Percentiles rank a stretch among this genome's conserved stretches.
phyloP scores from a whole-genome alignment of 1,140 invertebrate species.

The Himalopsyche phryganea region DNA sequence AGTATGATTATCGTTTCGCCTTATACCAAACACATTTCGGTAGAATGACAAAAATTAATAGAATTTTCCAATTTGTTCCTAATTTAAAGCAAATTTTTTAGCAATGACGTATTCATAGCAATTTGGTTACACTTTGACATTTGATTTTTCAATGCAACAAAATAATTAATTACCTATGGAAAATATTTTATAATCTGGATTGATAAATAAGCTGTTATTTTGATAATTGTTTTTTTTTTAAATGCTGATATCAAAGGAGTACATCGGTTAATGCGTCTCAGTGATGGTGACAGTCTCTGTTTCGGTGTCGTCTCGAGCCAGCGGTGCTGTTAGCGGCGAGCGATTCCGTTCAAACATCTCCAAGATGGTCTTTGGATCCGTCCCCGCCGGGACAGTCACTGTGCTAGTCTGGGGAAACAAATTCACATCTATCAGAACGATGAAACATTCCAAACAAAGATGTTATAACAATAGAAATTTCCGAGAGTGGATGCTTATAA shows the following conservation, averaged over 20 bases:
- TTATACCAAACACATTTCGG: no score
- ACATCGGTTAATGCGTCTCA: conserved; percentile 35
- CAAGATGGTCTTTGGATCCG: conserved; percentile 52
- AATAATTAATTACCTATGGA: background rate
- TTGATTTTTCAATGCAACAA: no score
- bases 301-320: conserved; percentile 35
- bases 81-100: no score
- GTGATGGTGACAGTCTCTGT: conserved; percentile 37
- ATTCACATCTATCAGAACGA: conserved; percentile 1
- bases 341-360: conserved; percentile 53
- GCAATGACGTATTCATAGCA: no score
- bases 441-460: no score
- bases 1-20: no score
- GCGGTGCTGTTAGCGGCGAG: conserved; percentile 42
- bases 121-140: no score
- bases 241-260: background rate
- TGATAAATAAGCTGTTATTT: background rate
- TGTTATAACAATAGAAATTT: no score
- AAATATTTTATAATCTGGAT: background rate
- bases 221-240: background rate
- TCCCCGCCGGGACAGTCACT: conserved; percentile 51
- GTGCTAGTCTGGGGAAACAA: conserved; percentile 46
- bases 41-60: no score
- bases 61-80: no score
- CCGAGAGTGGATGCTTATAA: no score